A percentile compares a stretch with the other conserved stretches of the same genome.
Conservation (phyloP, 2,113 vertebrate genomes). For the Lipophrys pholis region DNA sequence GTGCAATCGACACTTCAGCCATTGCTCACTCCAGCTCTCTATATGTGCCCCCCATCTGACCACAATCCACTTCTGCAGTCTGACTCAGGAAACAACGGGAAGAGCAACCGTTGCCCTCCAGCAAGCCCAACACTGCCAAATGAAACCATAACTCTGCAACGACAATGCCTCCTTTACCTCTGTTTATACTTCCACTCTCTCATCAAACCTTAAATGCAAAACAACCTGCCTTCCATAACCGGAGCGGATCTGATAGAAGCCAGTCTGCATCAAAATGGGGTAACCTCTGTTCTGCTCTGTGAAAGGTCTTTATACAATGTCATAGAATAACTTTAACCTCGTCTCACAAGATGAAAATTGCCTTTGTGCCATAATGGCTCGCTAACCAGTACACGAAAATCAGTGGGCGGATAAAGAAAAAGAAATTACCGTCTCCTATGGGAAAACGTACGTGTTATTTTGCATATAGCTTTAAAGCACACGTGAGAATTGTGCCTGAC, state of each 20-base stretch:
- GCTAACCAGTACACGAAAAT: constrained; percentile 31
- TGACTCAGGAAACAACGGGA: constrained; percentile 33
- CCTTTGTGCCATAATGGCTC: constrained; percentile 20
- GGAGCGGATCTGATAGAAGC: constrained; percentile 23
- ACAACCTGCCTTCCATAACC: constrained; percentile 29
- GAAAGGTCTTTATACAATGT: not conserved
- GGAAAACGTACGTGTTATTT: constrained; percentile 27
- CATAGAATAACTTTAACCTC: constrained; percentile 11
- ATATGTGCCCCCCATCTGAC: constrained; percentile 36
- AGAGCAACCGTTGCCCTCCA: constrained; percentile 31
- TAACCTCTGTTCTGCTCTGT: not conserved
- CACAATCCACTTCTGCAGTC: constrained; percentile 42
- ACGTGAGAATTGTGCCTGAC: not conserved
- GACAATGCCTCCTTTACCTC: constrained; percentile 43
- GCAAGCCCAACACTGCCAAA: constrained; percentile 31
- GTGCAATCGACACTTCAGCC: constrained; percentile 48
- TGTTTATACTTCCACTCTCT: constrained; percentile 29
- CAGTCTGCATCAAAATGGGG: not conserved
- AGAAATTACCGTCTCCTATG: constrained; percentile 24
- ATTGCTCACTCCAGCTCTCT: constrained; percentile 48
- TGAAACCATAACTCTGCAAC: constrained; percentile 62
- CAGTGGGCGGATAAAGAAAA: constrained; percentile 33
- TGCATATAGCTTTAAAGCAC: constrained; percentile 27
- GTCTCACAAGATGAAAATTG: constrained; percentile 3
- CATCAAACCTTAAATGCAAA: constrained; percentile 42